Evolutionary conservation across 2,113 vertebrate species (phyloP), one percentile per base, ranked within the genome.

Genomic region (Sula dactylatra): DNA sequence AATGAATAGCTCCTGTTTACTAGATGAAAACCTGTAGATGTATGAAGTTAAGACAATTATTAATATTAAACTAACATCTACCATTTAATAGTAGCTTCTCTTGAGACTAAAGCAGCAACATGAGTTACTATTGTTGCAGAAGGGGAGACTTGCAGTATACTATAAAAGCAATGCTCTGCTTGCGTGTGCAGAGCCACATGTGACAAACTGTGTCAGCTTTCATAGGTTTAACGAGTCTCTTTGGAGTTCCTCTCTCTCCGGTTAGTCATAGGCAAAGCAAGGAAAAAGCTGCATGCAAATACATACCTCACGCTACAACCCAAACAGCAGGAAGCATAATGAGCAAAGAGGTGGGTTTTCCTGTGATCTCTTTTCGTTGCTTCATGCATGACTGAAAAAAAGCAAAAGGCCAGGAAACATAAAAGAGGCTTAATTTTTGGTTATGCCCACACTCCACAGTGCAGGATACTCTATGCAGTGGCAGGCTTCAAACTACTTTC

Each of bases 61-160:
- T 97, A 97, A 97, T 97, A 97, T 96, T 96, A 96, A 94, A 91
- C 95, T 95, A 96, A 96, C 95, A 92, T 95, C 92, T 96, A 96
- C 91, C 88, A 95, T 94, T 97, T 96, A 95, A 89, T 84, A 95
- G 82, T 59, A 92, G 73, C 54, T 86, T 85, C 96, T 95, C 87
- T 47, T n/a, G 95, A 95, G 92, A 97, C 91, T 65, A 90, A 95
- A 95, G 76, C 82, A 58, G 32, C 17, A 74, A 95, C 91, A 90
- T 80, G 84, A 95, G 83, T 83, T 94, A 62, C 81, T 84, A 32
- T 86, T 92, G 94, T 95, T 96, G 91, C 66, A 92, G 93, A 90
- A 92, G 71, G 82, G 91, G 70, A 94, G 61, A 40, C 69, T 89
- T 91, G 85, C 89, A 70, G 58, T 38, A 24, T 50, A 76, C 82